Evolutionary conservation across 1,140 invertebrate genomes (phyloP).

Genomic region (Apocrypta bakeri): DNA sequence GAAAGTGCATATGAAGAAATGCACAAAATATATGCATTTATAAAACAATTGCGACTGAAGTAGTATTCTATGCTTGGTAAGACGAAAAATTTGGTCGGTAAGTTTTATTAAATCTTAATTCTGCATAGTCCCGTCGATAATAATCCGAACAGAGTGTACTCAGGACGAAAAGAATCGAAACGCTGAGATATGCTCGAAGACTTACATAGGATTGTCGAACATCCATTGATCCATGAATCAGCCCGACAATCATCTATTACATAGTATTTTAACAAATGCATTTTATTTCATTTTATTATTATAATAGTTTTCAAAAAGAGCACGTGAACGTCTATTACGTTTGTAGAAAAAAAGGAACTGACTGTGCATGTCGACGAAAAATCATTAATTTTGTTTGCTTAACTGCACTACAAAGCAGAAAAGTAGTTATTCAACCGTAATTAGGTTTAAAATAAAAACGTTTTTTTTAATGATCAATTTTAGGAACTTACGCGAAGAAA

Average conservation of each 20-base stretch:
- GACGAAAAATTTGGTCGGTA: constrained; percentile 54
- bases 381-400: constrained; percentile 39
- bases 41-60: constrained; percentile 46
- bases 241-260: constrained; percentile 23
- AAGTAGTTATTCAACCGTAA: constrained; percentile 21
- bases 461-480: constrained; percentile 21
- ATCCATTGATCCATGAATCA: constrained; percentile 27
- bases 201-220: constrained; percentile 19
- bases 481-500: constrained; percentile 48
- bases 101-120: constrained; percentile 44
- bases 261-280: constrained; percentile 47
- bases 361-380: constrained; percentile 27
- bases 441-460: constrained; percentile 1
- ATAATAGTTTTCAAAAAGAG: constrained; percentile 36
- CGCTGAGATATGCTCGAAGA: constrained; percentile 38
- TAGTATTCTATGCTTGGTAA: constrained; percentile 42
- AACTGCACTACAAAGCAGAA: constrained; percentile 29
- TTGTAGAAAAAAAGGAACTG: constrained; percentile 44
- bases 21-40: constrained; percentile 49
- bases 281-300: constrained; percentile 20
- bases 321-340: constrained; percentile 30
- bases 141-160: constrained; percentile 21
- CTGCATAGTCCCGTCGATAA: constrained; percentile 12
- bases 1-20: constrained; percentile 57
- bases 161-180: constrained; percentile 37